Conservation (phyloP, 1,140 invertebrate genomes). For the Phortica variegata region DNA sequence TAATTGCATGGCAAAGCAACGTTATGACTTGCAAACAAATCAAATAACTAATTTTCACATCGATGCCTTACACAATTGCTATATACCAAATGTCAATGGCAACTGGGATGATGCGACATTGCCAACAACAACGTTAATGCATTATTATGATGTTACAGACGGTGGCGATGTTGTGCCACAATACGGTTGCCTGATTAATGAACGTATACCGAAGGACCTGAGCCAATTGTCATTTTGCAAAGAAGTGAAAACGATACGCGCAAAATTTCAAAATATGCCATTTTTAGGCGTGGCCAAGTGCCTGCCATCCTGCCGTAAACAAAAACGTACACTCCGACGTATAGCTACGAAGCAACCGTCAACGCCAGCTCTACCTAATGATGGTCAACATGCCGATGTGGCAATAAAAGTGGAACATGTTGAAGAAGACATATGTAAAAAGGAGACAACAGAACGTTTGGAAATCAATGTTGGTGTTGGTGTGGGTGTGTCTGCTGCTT, state of each 20-base stretch:
- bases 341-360: conserved; percentile 11
- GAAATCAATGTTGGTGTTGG: too few relatives aligned
- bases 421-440: too few relatives aligned
- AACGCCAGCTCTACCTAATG: too few relatives aligned
- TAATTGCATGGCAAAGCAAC: conserved; percentile 44
- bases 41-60: conserved; percentile 47
- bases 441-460: too few relatives aligned
- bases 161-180: conserved; percentile 48
- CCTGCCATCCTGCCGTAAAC: conserved; percentile 28
- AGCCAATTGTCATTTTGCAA: conserved; percentile 23
- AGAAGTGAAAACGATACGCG: conserved; percentile 14
- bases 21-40: conserved; percentile 40
- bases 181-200: conserved; percentile 35
- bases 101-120: conserved; percentile 58
- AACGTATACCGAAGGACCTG: conserved; percentile 45
- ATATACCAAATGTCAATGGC: conserved; percentile 64
- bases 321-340: too few relatives aligned
- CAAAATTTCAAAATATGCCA: conserved; percentile 17
- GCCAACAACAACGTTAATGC: not conserved
- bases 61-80: conserved; percentile 52
- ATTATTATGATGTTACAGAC: conserved; percentile 27
- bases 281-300: conserved; percentile 43
- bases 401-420: too few relatives aligned
- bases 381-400: too few relatives aligned
- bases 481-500: too few relatives aligned